Evolutionary conservation across 2,888 invertebrate species (phyloP), one percentile per base, ranked within the genome.

Genomic region (Operophtera brumata): DNA sequence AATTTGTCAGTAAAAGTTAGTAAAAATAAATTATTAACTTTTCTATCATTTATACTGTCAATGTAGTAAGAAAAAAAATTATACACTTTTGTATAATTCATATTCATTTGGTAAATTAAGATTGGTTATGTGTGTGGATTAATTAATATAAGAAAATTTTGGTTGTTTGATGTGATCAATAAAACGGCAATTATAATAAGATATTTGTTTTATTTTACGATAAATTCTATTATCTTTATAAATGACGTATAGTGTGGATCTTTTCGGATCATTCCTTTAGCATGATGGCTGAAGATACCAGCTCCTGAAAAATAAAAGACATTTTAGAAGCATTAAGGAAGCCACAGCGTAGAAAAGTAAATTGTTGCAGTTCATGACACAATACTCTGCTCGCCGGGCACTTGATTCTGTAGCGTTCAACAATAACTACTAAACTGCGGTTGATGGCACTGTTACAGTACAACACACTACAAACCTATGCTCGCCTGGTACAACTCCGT

Each of bases 271-370:
- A 88, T 66, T 90, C 84, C 56, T 89, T 88, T 51, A 84, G 65
- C 87, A 90, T 89, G 7, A 87, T 74, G 1, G 86, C 67, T 0
- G 81, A 78, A 0, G 74, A 63, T 0, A 88, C 83, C 59, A 77
- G 70, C 2, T 82, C 82, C 88, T 90, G 83, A 34, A 82, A 82
- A 36, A 44, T 43, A 42, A 13, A 35, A 10, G n/a, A 10, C 20
- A 30, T 32, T 72, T 83, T 95, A 7, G 6, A 7, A 30, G 3
- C 20, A 20, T n/a, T n/a, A n/a, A n/a, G n/a, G n/a, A n/a, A n/a
- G n/a, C n/a, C n/a, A n/a, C n/a, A n/a, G n/a, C n/a, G n/a, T n/a
- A n/a, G n/a, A n/a, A n/a, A n/a, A n/a, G n/a, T n/a, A n/a, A n/a
- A n/a, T n/a, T n/a, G n/a, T n/a, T n/a, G n/a, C n/a, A n/a, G n/a